phyloP scores from a whole-genome alignment of 2,797 vertebrate species.

The Sphaeramia orbicularis region DNA sequence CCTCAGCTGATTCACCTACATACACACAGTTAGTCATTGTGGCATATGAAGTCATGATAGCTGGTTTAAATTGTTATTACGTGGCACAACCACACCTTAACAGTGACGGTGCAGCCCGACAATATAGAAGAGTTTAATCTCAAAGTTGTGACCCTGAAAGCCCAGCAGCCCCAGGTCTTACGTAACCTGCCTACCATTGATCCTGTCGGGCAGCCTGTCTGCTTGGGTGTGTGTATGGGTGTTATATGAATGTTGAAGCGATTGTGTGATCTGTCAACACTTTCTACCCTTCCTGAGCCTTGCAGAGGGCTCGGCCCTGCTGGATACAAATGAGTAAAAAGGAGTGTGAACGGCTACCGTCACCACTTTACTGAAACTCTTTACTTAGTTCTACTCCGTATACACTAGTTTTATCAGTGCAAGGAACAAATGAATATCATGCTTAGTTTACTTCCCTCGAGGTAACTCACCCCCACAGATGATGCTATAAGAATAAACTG shows the following conservation, averaged over 20 bases:
- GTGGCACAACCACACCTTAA: slow-evolving; percentile 20
- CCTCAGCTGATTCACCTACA: background rate
- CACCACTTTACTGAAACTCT: too few species aligned
- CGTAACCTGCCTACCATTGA: slow-evolving; percentile 31
- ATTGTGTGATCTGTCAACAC: slow-evolving; percentile 48
- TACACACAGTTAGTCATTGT: slow-evolving; percentile 1
- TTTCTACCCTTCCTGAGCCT: background rate
- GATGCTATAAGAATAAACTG: background rate
- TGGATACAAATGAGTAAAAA: slow-evolving; percentile 2
- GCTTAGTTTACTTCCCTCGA: too few species aligned
- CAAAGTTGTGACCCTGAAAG: slow-evolving; percentile 2
- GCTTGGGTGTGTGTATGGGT: slow-evolving; percentile 4
- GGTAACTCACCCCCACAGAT: too few species aligned
- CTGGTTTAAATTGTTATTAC: slow-evolving; percentile 14
- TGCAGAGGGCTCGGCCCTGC: background rate
- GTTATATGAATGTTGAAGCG: slow-evolving; percentile 15
- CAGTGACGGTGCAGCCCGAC: slow-evolving; percentile 4
- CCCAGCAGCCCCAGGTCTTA: slow-evolving; percentile 22
- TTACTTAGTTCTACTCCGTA: too few species aligned
- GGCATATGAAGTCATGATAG: slow-evolving; percentile 19
- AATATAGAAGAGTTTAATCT: slow-evolving; percentile 27
- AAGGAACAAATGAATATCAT: too few species aligned
- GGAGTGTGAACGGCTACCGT: background rate
- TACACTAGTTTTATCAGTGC: too few species aligned
- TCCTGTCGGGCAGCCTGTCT: slow-evolving; percentile 26